Base-by-base conservation (phyloP, 1,140 invertebrate species). In the Heliconius congener region DNA sequence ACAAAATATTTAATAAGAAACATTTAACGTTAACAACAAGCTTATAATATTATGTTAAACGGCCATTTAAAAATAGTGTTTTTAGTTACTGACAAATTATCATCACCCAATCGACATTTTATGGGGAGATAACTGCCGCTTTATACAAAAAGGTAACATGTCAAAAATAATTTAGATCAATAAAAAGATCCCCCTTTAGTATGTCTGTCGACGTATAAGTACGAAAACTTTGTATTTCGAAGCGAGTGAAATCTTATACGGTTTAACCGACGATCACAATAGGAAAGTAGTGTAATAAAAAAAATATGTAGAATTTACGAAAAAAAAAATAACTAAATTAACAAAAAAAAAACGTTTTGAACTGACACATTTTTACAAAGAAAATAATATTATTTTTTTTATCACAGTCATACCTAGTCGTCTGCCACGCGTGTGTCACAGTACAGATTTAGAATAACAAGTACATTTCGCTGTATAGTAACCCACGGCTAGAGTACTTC, bases 361-460 rank as follows among this genome's bases (percentile, higher is more conserved):
- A 6, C 3, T 42, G 11, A 0, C n/a, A 60, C 8, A 60, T 3
- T 23, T 66, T 2, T 27, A 30, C 11, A 16, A 27, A 27, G 60
- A 23, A 27, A 66, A 30, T 66, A 30, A 66, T 23, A 23, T 23
- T 23, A 0, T 23, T 66, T 66, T 30, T 66, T 4, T 6, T 5
- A 66, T 30, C 2, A 66, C 4, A 66, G 27, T 52, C 50, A 52
- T 8, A n/a, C 23, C 2, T 23, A 27, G 11, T 30, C 27, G 9
- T 66, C 60, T 66, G 60, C 60, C 27, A 66, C 60, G 60, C 60
- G 60, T 66, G 60, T 66, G 60, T 66, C 60, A 66, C 8, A 30
- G 60, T 72, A 72, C 71, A 72, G 8, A 72, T 37, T 72, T 72
- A 72, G 37, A 72, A 72, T 72, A 39, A 72, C 71, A 72, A 72